These are phyloP conservation scores for Tympanuchus pallidicinctus DNA, from an alignment of 2,113 vertebrate genomes.

Conservation along the genomic window DNA sequence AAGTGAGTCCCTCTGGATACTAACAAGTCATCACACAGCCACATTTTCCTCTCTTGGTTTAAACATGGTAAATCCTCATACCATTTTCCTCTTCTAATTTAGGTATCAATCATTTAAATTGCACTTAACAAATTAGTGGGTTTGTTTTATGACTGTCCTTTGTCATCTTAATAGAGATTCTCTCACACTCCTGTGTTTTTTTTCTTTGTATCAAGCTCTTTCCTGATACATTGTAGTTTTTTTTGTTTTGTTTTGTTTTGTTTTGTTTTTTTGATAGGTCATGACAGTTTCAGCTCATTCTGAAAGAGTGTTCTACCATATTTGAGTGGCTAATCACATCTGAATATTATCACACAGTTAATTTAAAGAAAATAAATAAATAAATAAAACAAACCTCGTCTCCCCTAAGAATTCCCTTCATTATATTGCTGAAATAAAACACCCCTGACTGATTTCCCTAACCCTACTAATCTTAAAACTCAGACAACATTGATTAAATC, in stretches of 20 bases:
- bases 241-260: not conserved
- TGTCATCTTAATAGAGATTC: not conserved
- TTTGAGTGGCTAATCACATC: not conserved
- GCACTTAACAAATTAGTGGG: not conserved
- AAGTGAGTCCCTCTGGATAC: not conserved
- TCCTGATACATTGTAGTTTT: not conserved
- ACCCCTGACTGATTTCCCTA: not conserved
- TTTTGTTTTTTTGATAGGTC: not conserved
- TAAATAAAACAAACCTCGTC: not conserved
- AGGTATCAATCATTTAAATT: not conserved
- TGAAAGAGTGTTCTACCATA: not conserved
- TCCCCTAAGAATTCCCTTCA: not conserved
- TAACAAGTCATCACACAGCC: not conserved
- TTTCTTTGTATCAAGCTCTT: not conserved
- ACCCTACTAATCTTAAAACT: not conserved
- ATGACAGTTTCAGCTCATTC: not conserved
- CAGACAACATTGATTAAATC: not conserved
- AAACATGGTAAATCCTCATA: not conserved
- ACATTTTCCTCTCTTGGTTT: not conserved
- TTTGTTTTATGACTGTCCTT: not conserved
- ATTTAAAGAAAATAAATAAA: not conserved
- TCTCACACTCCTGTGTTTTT: not conserved
- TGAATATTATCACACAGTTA: not conserved
- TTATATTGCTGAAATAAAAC: not conserved
- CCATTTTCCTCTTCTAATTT: not conserved